Percentiles rank a stretch among this genome's conserved stretches.
Evolutionary conservation across 2,797 vertebrate genomes (phyloP).

Genomic region (Harpagifer antarcticus): DNA sequence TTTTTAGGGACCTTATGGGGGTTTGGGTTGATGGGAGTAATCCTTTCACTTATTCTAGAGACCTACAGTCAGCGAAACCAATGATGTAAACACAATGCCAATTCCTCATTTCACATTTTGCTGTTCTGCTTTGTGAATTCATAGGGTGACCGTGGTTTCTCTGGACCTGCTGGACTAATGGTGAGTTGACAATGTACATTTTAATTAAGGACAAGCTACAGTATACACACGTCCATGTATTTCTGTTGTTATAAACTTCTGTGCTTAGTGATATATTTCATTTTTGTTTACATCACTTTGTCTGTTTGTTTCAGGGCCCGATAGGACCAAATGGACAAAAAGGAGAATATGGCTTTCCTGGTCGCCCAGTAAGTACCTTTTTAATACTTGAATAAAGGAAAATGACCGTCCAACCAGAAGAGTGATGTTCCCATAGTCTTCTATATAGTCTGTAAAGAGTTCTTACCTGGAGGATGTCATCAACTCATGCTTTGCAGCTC

Average conservation of each 20-base stretch:
- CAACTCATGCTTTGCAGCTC: not conserved
- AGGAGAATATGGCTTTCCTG: slow-evolving; percentile 94
- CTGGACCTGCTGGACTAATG: slow-evolving; percentile 78
- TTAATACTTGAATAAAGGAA: not conserved
- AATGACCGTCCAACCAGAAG: not conserved
- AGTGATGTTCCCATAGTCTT: too few relatives aligned
- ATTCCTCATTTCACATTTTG: not conserved
- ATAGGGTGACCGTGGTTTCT: slow-evolving; percentile 88
- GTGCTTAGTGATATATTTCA: not conserved
- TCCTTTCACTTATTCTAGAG: too few relatives aligned
- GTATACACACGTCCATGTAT: not conserved
- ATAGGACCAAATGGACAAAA: slow-evolving; percentile 89
- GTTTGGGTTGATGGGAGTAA: not conserved
- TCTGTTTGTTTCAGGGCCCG: slow-evolving; percentile 86
- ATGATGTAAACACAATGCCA: not conserved
- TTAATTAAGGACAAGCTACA: not conserved
- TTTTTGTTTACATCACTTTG: not conserved
- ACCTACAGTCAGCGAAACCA: not conserved
- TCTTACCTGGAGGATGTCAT: not conserved
- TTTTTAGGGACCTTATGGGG: not conserved
- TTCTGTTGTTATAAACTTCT: not conserved
- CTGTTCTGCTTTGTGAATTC: slow-evolving; percentile 21
- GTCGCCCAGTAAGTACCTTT: slow-evolving; percentile 88
- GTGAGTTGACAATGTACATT: slow-evolving; percentile 58
- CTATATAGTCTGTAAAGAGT: too few relatives aligned